A percentile compares a stretch with the other conserved stretches of the same genome.
phyloP scores from a whole-genome alignment of 2,113 vertebrate species.

The Erpornis zantholeuca region DNA sequence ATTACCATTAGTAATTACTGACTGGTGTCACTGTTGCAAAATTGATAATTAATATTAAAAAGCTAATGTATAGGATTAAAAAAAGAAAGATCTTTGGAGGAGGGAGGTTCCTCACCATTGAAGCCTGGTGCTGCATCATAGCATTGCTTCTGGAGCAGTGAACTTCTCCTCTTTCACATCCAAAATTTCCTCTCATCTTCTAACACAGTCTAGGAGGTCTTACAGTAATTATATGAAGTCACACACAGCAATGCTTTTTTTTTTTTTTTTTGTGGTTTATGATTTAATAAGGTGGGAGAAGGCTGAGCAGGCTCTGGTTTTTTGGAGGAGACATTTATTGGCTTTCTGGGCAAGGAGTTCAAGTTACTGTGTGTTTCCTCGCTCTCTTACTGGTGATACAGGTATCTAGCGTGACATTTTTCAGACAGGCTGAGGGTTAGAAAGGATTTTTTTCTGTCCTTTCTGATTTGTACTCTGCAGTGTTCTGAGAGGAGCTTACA shows the following conservation, averaged over 20 bases:
- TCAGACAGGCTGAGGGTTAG: not conserved
- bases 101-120: not conserved
- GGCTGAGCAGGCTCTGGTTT: not conserved
- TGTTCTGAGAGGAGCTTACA: not conserved
- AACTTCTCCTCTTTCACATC: not conserved
- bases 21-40: not conserved
- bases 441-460: not conserved
- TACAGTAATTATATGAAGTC: not conserved
- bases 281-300: conserved; percentile 10
- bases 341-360: not conserved
- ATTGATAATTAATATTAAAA: not conserved
- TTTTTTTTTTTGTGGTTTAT: not conserved
- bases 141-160: not conserved
- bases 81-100: not conserved
- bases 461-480: not conserved
- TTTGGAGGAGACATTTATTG: conserved; percentile 17
- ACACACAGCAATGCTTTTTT: not conserved
- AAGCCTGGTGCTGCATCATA: not conserved
- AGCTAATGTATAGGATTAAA: not conserved
- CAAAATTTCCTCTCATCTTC: not conserved
- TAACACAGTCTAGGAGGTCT: not conserved
- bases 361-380: not conserved
- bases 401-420: not conserved
- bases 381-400: not conserved
- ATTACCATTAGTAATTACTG: not conserved